Evolutionary conservation across 1,140 invertebrate species (phyloP).

Genomic region (Homalodisca vitripennis): DNA sequence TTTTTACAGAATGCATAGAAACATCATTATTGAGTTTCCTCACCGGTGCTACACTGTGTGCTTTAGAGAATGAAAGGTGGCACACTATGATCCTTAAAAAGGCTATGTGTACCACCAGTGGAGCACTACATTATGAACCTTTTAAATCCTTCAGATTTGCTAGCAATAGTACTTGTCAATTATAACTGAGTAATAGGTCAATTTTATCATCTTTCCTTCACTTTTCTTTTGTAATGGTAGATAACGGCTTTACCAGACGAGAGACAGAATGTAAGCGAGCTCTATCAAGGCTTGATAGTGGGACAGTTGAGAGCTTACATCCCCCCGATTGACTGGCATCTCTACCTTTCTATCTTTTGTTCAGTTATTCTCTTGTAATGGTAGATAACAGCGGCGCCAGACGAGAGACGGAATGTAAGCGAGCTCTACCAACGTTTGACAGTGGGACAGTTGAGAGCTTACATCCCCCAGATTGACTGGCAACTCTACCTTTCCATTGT

Average conservation of each 20-base stretch:
- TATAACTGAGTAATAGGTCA: too few species aligned
- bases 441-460: slow-evolving; percentile 61
- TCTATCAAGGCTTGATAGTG: slow-evolving; percentile 78
- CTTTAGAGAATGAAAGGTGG: too few species aligned
- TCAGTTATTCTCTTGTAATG: slow-evolving; percentile 16
- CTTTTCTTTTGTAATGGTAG: too few species aligned
- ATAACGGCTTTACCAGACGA: slow-evolving; percentile 77
- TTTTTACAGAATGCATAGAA: too few species aligned
- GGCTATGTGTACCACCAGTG: too few species aligned
- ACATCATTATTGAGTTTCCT: too few species aligned
- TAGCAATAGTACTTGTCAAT: too few species aligned
- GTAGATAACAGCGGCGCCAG: slow-evolving; percentile 77
- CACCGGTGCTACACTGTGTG: too few species aligned
- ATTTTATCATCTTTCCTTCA: too few species aligned
- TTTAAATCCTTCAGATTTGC: too few species aligned
- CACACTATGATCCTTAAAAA: too few species aligned
- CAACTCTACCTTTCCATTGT: slow-evolving; percentile 67
- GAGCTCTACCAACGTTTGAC: slow-evolving; percentile 78
- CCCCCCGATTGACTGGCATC: slow-evolving; percentile 77
- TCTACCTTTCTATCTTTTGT: slow-evolving; percentile 65
- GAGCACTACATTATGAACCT: too few species aligned
- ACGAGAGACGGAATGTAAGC: slow-evolving; percentile 76
- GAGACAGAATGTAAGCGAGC: slow-evolving; percentile 71
- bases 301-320: slow-evolving; percentile 63
- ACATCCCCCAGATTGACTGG: slow-evolving; percentile 80